These are phyloP conservation scores for Drosophila setifemur DNA, from an alignment of 1,140 invertebrate genomes.

Conservation along the genomic window DNA sequence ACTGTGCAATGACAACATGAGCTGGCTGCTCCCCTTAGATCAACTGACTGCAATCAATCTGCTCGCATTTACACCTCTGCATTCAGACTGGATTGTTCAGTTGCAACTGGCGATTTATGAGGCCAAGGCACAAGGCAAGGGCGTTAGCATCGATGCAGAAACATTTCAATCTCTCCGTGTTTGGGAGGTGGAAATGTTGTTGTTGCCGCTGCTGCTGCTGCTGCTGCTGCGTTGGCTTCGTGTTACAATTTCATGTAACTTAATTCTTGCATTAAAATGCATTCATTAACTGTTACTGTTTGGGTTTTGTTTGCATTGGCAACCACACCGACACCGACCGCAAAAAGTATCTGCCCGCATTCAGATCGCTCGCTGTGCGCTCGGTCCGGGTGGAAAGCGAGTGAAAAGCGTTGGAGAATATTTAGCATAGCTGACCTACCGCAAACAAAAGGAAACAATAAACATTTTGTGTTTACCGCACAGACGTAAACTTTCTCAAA, in stretches of 20 bases:
- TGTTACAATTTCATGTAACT: conserved; percentile 74
- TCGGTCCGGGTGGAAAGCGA: not conserved
- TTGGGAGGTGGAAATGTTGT: conserved; percentile 46
- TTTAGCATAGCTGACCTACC: conserved; percentile 63
- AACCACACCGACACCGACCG: conserved; percentile 45
- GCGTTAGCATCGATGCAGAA: conserved; percentile 74
- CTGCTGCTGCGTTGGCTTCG: conserved; percentile 38
- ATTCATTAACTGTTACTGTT: conserved; percentile 67
- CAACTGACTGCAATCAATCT: conserved; percentile 72
- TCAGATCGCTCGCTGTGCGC: not conserved
- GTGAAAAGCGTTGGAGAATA: conserved; percentile 40
- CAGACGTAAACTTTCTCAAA: conserved; percentile 50
- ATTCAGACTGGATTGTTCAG: conserved; percentile 9
- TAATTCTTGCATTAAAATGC: conserved; percentile 78
- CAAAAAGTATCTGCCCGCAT: conserved; percentile 16
- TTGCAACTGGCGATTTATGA: conserved; percentile 52
- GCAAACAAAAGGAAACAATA: conserved; percentile 37
- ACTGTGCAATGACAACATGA: not conserved
- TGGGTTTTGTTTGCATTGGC: conserved; percentile 17
- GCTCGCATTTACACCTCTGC: conserved; percentile 62
- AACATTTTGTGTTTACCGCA: conserved; percentile 9
- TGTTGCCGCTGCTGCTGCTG: conserved; percentile 13
- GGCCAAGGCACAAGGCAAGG: conserved; percentile 72
- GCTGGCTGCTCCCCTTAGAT: conserved; percentile 40
- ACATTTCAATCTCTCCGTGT: conserved; percentile 40